phyloP scores from a whole-genome alignment of 1,140 invertebrate species.

The Bombus impatiens region DNA sequence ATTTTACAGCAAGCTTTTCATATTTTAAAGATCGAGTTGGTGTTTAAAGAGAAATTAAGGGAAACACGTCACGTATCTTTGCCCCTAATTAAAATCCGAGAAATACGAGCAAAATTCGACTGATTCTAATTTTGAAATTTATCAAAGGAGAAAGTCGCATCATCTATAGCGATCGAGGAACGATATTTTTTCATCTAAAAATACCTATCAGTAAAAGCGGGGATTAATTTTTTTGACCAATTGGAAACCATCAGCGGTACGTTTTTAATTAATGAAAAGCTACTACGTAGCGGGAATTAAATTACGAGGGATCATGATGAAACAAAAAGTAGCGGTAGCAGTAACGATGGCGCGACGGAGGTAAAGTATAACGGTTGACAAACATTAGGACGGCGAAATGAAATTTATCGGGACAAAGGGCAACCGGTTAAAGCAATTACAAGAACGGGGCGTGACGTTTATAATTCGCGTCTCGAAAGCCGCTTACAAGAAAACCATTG shows the following conservation, averaged over 20 bases:
- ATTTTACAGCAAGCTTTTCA: not conserved
- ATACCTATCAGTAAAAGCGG: too few species aligned
- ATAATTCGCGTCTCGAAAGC: conserved; percentile 30
- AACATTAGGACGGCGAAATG: conserved; percentile 20
- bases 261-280: not conserved
- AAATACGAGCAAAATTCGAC: too few species aligned
- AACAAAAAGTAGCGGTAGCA: not conserved
- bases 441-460: conserved; percentile 2
- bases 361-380: conserved; percentile 8
- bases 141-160: too few species aligned
- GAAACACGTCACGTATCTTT: too few species aligned
- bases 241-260: not conserved
- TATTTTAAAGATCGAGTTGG: not conserved
- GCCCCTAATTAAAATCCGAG: too few species aligned
- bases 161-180: too few species aligned
- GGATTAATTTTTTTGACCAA: not conserved
- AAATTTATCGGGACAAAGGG: conserved; percentile 34
- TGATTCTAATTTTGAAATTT: too few species aligned
- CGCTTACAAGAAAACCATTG: conserved; percentile 29
- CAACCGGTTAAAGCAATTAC: conserved; percentile 31
- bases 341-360: not conserved
- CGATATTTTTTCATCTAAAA: too few species aligned
- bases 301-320: not conserved
- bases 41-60: too few species aligned
- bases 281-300: not conserved